These are phyloP conservation scores for Hemistola chrysoprasaria DNA, from an alignment of 2,888 invertebrate species.

Conservation along the genomic window DNA sequence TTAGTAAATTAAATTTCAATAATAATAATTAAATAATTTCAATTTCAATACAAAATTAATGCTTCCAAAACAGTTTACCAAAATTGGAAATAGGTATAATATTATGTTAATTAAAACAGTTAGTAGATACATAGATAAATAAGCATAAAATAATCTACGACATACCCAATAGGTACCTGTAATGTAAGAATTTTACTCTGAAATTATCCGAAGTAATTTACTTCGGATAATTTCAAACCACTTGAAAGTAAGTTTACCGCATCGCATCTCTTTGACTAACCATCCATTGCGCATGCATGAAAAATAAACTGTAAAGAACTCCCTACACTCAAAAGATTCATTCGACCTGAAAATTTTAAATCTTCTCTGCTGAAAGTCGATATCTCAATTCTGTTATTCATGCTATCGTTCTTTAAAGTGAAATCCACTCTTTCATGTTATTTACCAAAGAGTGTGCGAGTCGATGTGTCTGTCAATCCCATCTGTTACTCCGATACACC, in stretches of 20 bases:
- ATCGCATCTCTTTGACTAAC: background rate
- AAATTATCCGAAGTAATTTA: background rate
- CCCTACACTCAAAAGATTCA: constrained; percentile 2
- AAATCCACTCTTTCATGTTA: constrained; percentile 15
- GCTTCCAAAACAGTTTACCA: too few species aligned
- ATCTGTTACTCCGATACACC: constrained; percentile 14
- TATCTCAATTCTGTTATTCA: constrained; percentile 8
- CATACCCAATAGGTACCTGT: too few species aligned
- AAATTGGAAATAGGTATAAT: too few species aligned
- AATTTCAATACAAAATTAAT: too few species aligned
- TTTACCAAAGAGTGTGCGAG: constrained; percentile 14
- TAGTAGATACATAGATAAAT: too few species aligned
- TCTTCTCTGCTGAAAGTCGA: constrained; percentile 1
- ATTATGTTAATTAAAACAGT: too few species aligned
- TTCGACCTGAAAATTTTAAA: constrained; percentile 1
- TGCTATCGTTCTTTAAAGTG: constrained; percentile 9
- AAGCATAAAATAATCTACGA: too few species aligned
- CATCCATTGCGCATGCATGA: constrained; percentile 1
- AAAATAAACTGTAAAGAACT: constrained; percentile 5
- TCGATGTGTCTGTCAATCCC: constrained; percentile 19
- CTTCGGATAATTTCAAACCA: background rate
- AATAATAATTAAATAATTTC: too few species aligned
- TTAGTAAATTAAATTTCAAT: too few species aligned
- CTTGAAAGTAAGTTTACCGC: constrained; percentile 3
- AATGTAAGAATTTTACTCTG: too few species aligned